Conservation (phyloP, 2,888 invertebrate genomes). For the Sminthurides aquaticus region DNA sequence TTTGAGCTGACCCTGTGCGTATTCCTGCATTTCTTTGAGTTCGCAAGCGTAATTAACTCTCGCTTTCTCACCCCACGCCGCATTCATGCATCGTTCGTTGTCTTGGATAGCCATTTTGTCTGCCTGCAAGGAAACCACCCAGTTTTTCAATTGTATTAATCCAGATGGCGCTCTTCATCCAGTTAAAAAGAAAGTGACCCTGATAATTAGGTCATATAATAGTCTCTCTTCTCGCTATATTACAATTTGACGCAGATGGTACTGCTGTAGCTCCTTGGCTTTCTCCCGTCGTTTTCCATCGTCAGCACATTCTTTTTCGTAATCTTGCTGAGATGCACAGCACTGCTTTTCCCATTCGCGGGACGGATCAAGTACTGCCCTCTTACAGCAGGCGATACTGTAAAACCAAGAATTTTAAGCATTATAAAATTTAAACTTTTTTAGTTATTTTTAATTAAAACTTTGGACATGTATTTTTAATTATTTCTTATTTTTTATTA, state of each 20-base stretch:
- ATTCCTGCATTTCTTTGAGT: slow-evolving; percentile 40
- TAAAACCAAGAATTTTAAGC: too few relatives aligned
- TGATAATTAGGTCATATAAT: neutral
- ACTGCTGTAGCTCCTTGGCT: slow-evolving; percentile 33
- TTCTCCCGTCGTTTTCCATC: slow-evolving; percentile 23
- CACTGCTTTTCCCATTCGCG: slow-evolving; percentile 30
- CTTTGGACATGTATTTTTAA: too few relatives aligned
- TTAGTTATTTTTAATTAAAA: slow-evolving; percentile 5
- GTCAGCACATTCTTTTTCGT: slow-evolving; percentile 24
- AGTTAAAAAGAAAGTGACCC: neutral
- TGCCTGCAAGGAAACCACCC: too few relatives aligned
- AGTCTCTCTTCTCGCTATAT: too few relatives aligned
- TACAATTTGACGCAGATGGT: slow-evolving; percentile 32
- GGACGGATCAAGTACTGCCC: slow-evolving; percentile 11
- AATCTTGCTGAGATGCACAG: slow-evolving; percentile 31
- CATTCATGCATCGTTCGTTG: slow-evolving; percentile 8
- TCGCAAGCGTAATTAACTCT: slow-evolving; percentile 33
- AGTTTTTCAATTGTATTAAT: neutral
- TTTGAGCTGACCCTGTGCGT: slow-evolving; percentile 34
- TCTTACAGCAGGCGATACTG: slow-evolving; percentile 10
- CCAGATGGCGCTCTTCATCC: neutral
- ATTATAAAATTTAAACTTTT: slow-evolving; percentile 1
- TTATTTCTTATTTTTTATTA: too few relatives aligned
- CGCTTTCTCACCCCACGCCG: slow-evolving; percentile 29
- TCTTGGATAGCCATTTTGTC: slow-evolving; percentile 26